These are phyloP conservation scores for Pseudomyrmex sp. DNA, from an alignment of 1,140 invertebrate species.

Conservation along the genomic window DNA sequence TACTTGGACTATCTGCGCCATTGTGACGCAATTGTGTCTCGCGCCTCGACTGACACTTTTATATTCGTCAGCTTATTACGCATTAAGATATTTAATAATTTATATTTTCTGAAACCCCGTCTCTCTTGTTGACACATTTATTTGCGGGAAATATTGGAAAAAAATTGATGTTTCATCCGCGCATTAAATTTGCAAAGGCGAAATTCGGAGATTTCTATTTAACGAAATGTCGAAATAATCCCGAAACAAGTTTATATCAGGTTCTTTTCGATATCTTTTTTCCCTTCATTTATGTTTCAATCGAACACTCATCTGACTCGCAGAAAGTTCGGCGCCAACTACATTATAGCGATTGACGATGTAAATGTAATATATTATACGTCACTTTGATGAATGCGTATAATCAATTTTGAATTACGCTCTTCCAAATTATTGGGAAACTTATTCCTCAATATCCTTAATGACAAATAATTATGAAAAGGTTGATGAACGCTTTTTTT, in stretches of 20 bases:
- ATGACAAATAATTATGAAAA: not conserved
- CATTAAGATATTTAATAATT: not conserved
- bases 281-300: not conserved
- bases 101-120: not conserved
- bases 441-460: not conserved
- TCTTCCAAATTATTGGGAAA: not conserved
- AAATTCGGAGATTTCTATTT: not conserved
- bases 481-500: too few species aligned
- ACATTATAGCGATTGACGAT: slow-evolving; percentile 11
- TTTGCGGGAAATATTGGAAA: too few species aligned
- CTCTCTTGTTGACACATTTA: too few species aligned
- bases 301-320: slow-evolving; percentile 9
- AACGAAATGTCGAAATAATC: slow-evolving; percentile 26
- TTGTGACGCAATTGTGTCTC: not conserved
- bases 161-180: too few species aligned
- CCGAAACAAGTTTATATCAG: slow-evolving; percentile 9
- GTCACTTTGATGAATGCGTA: not conserved
- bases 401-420: not conserved
- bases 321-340: slow-evolving; percentile 15
- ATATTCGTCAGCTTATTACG: not conserved
- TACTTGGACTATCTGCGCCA: not conserved
- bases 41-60: not conserved
- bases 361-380: not conserved
- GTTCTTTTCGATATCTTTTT: not conserved
- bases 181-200: not conserved